Conservation (phyloP, 2,113 vertebrate genomes). For the Girardinichthys multiradiatus region DNA sequence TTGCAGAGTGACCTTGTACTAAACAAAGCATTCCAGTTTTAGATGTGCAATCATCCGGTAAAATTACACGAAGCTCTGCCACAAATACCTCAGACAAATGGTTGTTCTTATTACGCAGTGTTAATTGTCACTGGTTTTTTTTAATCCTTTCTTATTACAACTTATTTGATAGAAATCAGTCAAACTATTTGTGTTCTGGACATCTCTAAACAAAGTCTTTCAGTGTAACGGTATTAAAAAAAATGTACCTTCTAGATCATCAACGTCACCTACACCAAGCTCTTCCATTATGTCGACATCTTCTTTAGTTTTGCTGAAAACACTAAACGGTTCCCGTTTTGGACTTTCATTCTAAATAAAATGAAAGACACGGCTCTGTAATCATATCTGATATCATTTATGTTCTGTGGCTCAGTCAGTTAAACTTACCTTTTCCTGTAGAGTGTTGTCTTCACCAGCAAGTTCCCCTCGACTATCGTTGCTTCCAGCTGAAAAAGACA, state of each 20-base stretch:
- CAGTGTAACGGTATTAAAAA: background rate
- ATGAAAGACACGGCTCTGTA: background rate
- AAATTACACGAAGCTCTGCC: no score
- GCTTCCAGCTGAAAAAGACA: slow-evolving; percentile 48
- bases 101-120: no score
- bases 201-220: no score
- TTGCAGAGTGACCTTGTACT: background rate
- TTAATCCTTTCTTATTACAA: no score
- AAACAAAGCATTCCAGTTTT: no score
- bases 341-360: slow-evolving; percentile 56
- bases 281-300: slow-evolving; percentile 79
- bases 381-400: background rate
- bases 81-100: no score
- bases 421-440: slow-evolving; percentile 61
- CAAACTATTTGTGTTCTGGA: no score
- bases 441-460: slow-evolving; percentile 6
- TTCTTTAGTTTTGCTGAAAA: slow-evolving; percentile 68
- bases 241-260: slow-evolving; percentile 83
- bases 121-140: no score
- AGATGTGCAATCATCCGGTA: background rate
- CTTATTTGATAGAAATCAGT: background rate
- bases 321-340: slow-evolving; percentile 62
- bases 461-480: background rate
- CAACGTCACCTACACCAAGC: slow-evolving; percentile 82
- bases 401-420: background rate